Evolutionary conservation across 1,140 invertebrate species (phyloP).

Genomic region (Zaprionus capensis): DNA sequence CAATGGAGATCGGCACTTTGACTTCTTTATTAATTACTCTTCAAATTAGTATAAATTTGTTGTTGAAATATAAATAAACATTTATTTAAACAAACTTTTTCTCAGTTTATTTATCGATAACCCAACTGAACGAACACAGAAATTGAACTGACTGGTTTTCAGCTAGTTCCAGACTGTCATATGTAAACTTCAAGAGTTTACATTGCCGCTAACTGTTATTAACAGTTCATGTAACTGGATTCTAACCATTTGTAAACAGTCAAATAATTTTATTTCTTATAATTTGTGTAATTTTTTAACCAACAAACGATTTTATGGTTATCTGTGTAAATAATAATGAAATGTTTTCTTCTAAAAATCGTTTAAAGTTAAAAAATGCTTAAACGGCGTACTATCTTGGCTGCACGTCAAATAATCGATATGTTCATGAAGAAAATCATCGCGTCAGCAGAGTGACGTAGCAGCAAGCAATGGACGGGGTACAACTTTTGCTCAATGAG

Average conservation of each 20-base stretch:
- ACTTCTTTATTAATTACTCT: neutral
- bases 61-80: neutral
- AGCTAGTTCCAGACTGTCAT: neutral
- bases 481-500: constrained; percentile 13
- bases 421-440: constrained; percentile 3
- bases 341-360: neutral
- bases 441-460: constrained; percentile 21
- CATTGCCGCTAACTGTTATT: neutral
- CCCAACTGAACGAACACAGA: neutral
- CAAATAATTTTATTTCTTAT: neutral
- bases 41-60: neutral
- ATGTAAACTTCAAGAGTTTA: neutral
- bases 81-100: constrained; percentile 3
- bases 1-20: constrained; percentile 32
- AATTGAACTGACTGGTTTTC: constrained; percentile 1
- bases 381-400: neutral
- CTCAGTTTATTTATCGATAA: neutral
- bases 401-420: constrained; percentile 22
- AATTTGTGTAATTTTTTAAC: no score
- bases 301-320: no score
- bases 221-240: neutral
- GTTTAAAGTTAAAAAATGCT: neutral
- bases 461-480: constrained; percentile 23
- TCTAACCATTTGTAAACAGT: no score
- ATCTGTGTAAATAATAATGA: neutral